A percentile compares a stretch with the other conserved stretches of the same genome.
phyloP scores from a whole-genome alignment of 2,888 invertebrate genomes.

The Chymomyza procnemis region DNA sequence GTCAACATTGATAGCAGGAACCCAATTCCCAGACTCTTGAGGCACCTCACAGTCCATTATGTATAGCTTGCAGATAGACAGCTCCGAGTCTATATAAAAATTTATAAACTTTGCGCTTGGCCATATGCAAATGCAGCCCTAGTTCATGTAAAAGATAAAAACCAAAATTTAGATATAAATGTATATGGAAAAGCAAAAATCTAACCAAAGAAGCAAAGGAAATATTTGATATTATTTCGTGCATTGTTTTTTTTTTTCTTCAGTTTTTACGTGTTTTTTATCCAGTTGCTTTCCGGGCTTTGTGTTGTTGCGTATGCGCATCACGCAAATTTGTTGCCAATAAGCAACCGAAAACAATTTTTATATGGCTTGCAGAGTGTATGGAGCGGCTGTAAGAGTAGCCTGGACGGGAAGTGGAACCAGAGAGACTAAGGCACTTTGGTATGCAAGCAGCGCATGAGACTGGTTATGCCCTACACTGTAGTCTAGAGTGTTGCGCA shows the following conservation, averaged over 20 bases:
- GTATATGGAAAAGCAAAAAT: neutral
- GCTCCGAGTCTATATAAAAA: slow-evolving; percentile 8
- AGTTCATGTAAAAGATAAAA: too few relatives aligned
- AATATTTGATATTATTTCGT: neutral
- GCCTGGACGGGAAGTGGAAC: neutral
- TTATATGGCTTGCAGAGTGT: slow-evolving; percentile 42
- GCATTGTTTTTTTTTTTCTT: neutral
- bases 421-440: neutral
- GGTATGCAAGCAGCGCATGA: slow-evolving; percentile 57
- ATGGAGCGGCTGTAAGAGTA: neutral
- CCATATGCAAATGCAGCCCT: neutral
- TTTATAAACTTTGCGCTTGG: neutral
- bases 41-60: neutral
- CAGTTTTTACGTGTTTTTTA: neutral
- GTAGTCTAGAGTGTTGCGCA: neutral
- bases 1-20: slow-evolving; percentile 48
- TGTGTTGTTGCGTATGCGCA: slow-evolving; percentile 36
- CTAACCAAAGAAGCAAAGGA: neutral
- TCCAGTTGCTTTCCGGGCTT: slow-evolving; percentile 6
- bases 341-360: slow-evolving; percentile 69
- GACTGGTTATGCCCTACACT: slow-evolving; percentile 17
- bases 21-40: neutral
- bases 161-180: neutral
- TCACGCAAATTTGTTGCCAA: slow-evolving; percentile 70
- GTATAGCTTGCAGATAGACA: neutral